Base-by-base conservation (phyloP, 2,113 vertebrate species). In the Lethenteron camtschaticum region DNA sequence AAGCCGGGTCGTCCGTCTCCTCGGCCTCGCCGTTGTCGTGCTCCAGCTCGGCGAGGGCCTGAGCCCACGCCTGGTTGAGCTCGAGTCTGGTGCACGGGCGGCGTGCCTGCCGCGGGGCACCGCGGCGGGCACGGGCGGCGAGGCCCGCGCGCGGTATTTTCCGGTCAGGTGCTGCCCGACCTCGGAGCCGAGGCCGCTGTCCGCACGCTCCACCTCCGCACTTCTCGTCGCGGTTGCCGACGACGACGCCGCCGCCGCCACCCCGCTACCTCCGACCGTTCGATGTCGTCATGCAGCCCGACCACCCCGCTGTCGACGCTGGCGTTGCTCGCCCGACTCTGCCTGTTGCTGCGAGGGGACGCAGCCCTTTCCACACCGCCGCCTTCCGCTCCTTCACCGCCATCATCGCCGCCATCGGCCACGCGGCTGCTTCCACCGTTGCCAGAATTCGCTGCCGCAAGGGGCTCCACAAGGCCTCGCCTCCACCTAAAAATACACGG, bases 221-320 rank as follows among this genome's bases (percentile, higher is more conserved):
- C 63, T 66, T n/a, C 63, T n/a, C 63, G 8, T n/a, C 24, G 63
- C 8, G n/a, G 59, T 13, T 63, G 59, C 16, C 16, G 63, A 16
- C 24, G 63, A 16, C 24, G n/a, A 16, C 63, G 24, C n/a, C 24
- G 24, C 79, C 6, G 69, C 69, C 9, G 55, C 73, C 60, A 80
- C 80, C 9, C 79, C 0, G 81, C 79, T 58, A 82, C 79, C 55
- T 87, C 87, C 4, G 79, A 76, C 3, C 78, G 76, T 1, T 81
- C 79, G 9, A 41, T 74, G 72, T 83, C 83, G 12, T 89, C 85
- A 0, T 80, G 83, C 70, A 87, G 78, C 0, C 86, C 85, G 9
- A 87, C 85, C 2, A 94, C 85, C 1, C 87, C 87, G 0, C 88
- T 91, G 84, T 89, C 89, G 0, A 85, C 83, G 57, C 88, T 94